Base-by-base conservation (phyloP, 2,888 invertebrate species). In the Odontocerum albicorne region DNA sequence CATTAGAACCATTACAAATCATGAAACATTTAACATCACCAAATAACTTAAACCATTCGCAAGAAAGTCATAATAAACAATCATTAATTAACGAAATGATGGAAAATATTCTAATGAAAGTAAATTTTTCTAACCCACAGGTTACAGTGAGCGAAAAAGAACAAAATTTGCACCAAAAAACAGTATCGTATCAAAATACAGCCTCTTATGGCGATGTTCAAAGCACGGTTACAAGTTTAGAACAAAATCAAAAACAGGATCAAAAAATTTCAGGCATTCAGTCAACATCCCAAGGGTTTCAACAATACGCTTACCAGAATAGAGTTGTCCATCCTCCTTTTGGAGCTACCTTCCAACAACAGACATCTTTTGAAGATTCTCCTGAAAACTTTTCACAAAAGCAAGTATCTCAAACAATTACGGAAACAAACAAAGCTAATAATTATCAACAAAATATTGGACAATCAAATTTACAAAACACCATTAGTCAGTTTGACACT, bases 71-170 rank as follows among this genome's bases (percentile, higher is more conserved):
- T n/a, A n/a, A n/a, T n/a, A n/a, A n/a, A n/a, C n/a, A n/a, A 27
- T 7, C 4, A 27, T 27, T 27, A 4, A 10, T 27, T 10, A 27
- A 27, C 4, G 4, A 27, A 16, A 39, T 60, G 7, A 58, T 60
- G 58, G 49, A 58, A 49, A 58, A 58, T 27, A 27, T 58, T 43
- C 31, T 60, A 17, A 55, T 46, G 35, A 53, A 44, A 20, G 46
- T 49, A 22, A 47, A 52, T 33, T 33, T 43, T 53, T 61, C 52
- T 53, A 31, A 61, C 39, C 55, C 42, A n/a, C 60, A 61, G 60
- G 58, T 58, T 19, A 49, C 58, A 16, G 16, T 15, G 2, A 46
- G 46, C 19, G 46, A 32, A 16, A 50, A 43, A 27, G 49, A 50
- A 44, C 33, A 39, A 12, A 21, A 20, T 12, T 31, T 33, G 17